Conservation (phyloP, 2,113 vertebrate genomes). For the Brachirus orientalis region DNA sequence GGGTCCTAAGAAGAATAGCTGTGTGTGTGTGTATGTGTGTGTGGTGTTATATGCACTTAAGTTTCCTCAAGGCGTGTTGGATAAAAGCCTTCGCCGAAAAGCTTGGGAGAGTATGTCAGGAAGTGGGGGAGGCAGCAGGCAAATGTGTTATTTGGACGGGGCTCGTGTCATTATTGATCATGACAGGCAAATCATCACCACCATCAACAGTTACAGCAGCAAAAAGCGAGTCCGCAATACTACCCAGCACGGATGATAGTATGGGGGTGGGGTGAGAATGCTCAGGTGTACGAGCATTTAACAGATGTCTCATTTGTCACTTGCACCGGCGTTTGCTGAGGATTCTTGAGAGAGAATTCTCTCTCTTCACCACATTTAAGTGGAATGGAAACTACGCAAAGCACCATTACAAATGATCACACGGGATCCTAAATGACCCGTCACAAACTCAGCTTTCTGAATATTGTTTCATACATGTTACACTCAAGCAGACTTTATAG, state of each 20-base stretch:
- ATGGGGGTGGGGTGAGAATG: background rate
- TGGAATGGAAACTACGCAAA: background rate
- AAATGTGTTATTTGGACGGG: conserved; percentile 55
- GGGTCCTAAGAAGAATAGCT: background rate
- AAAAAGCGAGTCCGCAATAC: background rate
- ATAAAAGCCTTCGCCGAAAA: conserved; percentile 67
- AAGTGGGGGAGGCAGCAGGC: conserved; percentile 50
- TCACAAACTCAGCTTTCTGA: too few species aligned
- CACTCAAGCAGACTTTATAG: too few species aligned
- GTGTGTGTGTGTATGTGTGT: background rate
- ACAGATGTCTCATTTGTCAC: conserved; percentile 9
- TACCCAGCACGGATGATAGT: background rate
- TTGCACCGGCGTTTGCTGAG: background rate
- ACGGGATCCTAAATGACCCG: too few species aligned
- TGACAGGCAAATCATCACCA: conserved; percentile 44
- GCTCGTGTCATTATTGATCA: conserved; percentile 55
- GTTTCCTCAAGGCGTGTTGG: conserved; percentile 59
- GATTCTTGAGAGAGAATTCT: background rate
- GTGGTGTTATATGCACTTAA: conserved; percentile 59
- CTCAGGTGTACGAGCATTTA: background rate
- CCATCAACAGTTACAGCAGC: conserved; percentile 22
- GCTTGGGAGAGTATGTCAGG: conserved; percentile 63
- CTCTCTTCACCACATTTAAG: background rate
- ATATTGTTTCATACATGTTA: too few species aligned
- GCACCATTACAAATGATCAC: background rate